Evolutionary conservation across 1,140 invertebrate species (phyloP).

Genomic region (Heliconius melpomene): DNA sequence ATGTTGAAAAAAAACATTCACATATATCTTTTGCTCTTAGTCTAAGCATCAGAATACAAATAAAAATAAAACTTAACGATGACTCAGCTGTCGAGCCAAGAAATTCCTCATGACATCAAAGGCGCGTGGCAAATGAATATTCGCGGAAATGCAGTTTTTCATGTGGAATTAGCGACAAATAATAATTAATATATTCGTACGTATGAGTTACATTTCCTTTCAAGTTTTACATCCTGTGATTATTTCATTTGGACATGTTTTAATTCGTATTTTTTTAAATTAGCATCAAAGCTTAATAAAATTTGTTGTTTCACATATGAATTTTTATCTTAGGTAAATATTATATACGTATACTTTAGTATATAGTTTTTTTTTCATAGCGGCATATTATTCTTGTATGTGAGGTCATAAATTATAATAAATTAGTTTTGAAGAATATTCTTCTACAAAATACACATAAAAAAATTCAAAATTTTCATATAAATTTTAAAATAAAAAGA

Average conservation of each 20-base stretch:
- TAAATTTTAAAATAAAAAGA: background rate
- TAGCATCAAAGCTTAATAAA: background rate
- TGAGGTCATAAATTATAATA: too few relatives aligned
- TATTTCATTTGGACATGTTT: slow-evolving; percentile 19
- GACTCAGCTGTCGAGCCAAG: slow-evolving; percentile 67
- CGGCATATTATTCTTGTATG: too few relatives aligned
- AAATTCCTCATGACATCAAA: slow-evolving; percentile 72
- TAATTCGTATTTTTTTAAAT: slow-evolving; percentile 6
- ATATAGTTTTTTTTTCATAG: too few relatives aligned
- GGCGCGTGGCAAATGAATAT: slow-evolving; percentile 40
- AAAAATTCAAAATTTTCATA: background rate
- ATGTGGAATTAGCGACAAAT: slow-evolving; percentile 41
- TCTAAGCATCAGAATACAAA: slow-evolving; percentile 43
- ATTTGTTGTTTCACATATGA: too few relatives aligned
- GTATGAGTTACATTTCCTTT: slow-evolving; percentile 13
- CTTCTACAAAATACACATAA: too few relatives aligned
- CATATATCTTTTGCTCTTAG: background rate
- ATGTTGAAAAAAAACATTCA: background rate
- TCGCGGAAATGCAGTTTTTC: slow-evolving; percentile 58
- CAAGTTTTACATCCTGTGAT: slow-evolving; percentile 11
- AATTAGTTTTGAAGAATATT: too few relatives aligned
- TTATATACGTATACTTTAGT: too few relatives aligned
- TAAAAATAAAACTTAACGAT: slow-evolving; percentile 64
- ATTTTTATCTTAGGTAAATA: too few relatives aligned
- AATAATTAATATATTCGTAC: slow-evolving; percentile 23